Evolutionary conservation across 2,888 invertebrate genomes (phyloP).

Genomic region (Eudasyphora cyanicolor): DNA sequence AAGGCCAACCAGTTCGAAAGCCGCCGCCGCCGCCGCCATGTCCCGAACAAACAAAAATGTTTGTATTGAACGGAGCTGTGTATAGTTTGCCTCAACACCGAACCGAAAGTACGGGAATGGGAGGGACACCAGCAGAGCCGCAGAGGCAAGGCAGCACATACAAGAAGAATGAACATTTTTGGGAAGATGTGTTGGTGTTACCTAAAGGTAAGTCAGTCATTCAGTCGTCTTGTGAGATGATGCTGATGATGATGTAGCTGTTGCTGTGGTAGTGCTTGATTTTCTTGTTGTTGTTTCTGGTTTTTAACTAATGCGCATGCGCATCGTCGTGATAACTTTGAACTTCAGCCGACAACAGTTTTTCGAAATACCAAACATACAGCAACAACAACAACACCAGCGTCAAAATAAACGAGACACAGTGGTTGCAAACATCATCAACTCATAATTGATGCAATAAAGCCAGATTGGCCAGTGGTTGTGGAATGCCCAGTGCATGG

Average conservation of each 20-base stretch:
- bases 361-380: neutral
- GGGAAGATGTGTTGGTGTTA: slow-evolving; percentile 9
- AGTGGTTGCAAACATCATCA: neutral
- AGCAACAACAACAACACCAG: slow-evolving; percentile 1
- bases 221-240: neutral
- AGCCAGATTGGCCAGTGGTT: neutral
- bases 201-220: slow-evolving; percentile 34
- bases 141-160: neutral
- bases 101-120: too few relatives aligned
- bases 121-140: neutral
- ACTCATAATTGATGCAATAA: neutral
- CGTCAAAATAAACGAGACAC: neutral
- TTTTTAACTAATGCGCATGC: slow-evolving; percentile 59
- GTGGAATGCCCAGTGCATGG: too few relatives aligned
- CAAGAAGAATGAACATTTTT: neutral
- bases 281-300: neutral
- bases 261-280: too few relatives aligned
- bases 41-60: neutral
- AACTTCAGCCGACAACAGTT: slow-evolving; percentile 74
- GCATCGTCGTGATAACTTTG: slow-evolving; percentile 71
- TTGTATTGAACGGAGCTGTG: neutral
- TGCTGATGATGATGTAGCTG: slow-evolving; percentile 21
- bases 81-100: slow-evolving; percentile 2
- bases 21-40: too few relatives aligned
- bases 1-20: slow-evolving; percentile 20